These are phyloP conservation scores for Pteronotus mesoamericanus DNA, from an alignment of 2,797 vertebrate species.

Conservation along the genomic window DNA sequence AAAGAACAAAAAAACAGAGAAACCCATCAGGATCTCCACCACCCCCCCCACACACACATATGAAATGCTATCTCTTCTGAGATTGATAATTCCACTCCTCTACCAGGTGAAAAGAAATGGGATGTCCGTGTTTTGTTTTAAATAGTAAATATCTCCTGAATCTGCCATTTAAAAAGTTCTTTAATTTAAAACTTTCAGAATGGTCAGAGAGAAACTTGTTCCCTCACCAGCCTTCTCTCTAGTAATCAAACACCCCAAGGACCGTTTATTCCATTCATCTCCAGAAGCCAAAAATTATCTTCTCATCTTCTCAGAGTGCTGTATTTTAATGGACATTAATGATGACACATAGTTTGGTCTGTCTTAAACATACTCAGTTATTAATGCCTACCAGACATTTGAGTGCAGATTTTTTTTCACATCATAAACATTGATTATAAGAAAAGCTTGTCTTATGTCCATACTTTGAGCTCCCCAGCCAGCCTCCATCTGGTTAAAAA, in stretches of 20 bases:
- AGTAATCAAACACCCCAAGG: neutral
- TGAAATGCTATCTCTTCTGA: neutral
- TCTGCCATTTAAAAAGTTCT: conserved; percentile 1
- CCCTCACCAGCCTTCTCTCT: neutral
- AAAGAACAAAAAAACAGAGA: neutral
- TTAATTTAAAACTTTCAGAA: conserved; percentile 34
- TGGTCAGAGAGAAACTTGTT: neutral
- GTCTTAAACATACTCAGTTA: neutral
- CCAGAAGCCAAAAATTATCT: neutral
- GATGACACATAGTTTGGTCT: neutral
- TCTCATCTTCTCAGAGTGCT: neutral
- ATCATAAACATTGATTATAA: conserved; percentile 48
- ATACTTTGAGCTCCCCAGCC: neutral
- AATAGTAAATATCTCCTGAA: neutral
- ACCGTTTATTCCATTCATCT: neutral
- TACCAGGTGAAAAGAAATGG: neutral
- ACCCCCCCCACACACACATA: neutral
- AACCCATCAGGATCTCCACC: neutral
- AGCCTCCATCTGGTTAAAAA: conserved; percentile 14
- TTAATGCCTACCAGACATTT: neutral
- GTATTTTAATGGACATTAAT: neutral
- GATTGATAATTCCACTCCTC: neutral
- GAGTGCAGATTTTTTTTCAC: neutral
- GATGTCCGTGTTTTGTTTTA: neutral
- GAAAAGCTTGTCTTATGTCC: conserved; percentile 33